Base-by-base conservation (phyloP, 2,888 invertebrate genomes). In the Lycophotia porphyrea region DNA sequence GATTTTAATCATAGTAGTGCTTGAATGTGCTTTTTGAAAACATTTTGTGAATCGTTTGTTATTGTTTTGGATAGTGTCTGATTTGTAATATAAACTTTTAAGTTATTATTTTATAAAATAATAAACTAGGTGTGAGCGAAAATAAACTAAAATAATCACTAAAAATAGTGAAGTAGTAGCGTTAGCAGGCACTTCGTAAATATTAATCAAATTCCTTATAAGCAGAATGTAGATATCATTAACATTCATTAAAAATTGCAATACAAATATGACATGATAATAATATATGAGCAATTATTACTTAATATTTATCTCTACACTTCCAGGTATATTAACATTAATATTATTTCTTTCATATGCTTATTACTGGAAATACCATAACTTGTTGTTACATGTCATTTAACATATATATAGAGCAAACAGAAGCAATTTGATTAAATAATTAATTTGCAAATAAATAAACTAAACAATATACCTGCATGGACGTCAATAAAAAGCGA, bases 301-400 rank as follows among this genome's bases (percentile, higher is more conserved):
- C 42, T 49, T 42, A 5, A 42, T 72, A 72, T 76, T 78, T 66
- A 70, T 65, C 21, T 64, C 24, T n/a, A 47, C 27, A 65, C 61
- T 82, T 84, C 77, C 77, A 77, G 76, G 74, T 84, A 72, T 64
- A 84, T 75, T 70, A 47, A 52, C 58, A 80, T 78, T 72, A 70
- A 58, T 77, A 65, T 64, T 61, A 72, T 47, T 55, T 82, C 27
- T 73, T 69, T 72, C 42, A 39, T 60, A 31, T 31, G 5, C 27
- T 13, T 60, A 72, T 66, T 71, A 36, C 31, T 80, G 70, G 80
- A 72, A 85, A 83, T 77, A 75, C 71, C 65, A 65, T 44, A 75
- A 44, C 34, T 67, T 77, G 58, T 74, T 75, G 58, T 76, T 65
- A 69, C n/a, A 64, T 71, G 13, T 52, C 21, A 68, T 15, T 58